phyloP scores from a whole-genome alignment of 2,113 vertebrate species.

The Albula glossodonta region DNA sequence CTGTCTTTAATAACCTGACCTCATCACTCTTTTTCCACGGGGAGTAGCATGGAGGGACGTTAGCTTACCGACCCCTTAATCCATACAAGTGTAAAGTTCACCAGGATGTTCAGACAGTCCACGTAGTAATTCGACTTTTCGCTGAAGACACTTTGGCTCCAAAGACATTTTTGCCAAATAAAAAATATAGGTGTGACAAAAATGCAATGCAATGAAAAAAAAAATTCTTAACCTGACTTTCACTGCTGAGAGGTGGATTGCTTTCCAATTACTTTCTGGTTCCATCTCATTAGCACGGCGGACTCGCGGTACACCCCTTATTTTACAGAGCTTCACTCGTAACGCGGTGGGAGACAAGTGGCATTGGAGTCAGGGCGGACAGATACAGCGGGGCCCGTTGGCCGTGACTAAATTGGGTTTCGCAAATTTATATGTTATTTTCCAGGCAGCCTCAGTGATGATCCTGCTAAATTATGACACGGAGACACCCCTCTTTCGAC shows the following conservation, averaged over 20 bases:
- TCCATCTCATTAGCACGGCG: neutral
- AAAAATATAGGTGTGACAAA: neutral
- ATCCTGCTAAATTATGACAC: neutral
- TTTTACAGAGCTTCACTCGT: neutral
- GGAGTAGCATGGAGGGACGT: neutral
- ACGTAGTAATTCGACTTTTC: neutral
- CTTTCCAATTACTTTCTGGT: neutral
- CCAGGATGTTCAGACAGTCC: neutral
- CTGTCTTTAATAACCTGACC: neutral
- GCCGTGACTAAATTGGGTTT: neutral
- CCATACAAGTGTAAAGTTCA: neutral
- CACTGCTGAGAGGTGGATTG: neutral
- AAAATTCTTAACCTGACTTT: too few species aligned
- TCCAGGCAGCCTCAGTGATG: neutral
- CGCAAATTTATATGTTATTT: too few species aligned
- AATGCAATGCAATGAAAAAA: too few species aligned
- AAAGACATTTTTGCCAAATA: neutral
- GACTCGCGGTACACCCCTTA: neutral
- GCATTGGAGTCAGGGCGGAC: neutral
- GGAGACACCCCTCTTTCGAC: neutral
- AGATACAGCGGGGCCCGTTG: too few species aligned
- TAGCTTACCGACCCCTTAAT: conserved; percentile 2
- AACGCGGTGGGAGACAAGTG: neutral
- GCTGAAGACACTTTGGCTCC: neutral
- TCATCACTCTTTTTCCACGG: neutral